These are phyloP conservation scores for Bradypodion ventrale DNA, from an alignment of 2,797 vertebrate species.

Conservation along the genomic window DNA sequence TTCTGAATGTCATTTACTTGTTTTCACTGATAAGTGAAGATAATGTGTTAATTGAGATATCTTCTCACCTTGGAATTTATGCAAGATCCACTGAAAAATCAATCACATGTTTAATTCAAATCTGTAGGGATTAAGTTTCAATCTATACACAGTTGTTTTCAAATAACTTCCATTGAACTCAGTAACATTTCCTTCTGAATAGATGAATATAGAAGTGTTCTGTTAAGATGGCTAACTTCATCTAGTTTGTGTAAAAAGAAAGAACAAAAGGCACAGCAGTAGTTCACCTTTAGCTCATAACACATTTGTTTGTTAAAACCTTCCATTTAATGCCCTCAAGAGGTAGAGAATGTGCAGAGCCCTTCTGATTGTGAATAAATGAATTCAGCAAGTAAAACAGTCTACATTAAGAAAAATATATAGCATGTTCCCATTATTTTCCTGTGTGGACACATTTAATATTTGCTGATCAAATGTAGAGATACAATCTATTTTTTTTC, in stretches of 20 bases:
- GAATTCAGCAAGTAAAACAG: too few relatives aligned
- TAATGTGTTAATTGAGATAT: constrained; percentile 39
- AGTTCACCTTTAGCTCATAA: too few relatives aligned
- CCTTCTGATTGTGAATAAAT: too few relatives aligned
- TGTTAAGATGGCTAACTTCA: not conserved
- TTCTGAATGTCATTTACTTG: not conserved
- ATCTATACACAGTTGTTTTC: not conserved
- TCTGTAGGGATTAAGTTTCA: not conserved
- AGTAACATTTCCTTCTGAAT: not conserved
- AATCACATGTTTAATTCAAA: constrained; percentile 10
- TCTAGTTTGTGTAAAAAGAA: not conserved
- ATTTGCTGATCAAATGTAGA: too few relatives aligned
- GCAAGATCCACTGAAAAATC: constrained; percentile 28
- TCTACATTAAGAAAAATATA: too few relatives aligned
- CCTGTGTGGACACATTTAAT: too few relatives aligned
- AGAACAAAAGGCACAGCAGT: too few relatives aligned
- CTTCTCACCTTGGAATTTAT: constrained; percentile 27
- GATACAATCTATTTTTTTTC: too few relatives aligned
- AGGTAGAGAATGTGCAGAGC: not conserved
- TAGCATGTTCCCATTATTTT: too few relatives aligned
- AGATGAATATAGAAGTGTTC: not conserved
- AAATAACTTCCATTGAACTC: not conserved
- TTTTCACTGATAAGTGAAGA: constrained; percentile 7
- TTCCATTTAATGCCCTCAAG: too few relatives aligned
- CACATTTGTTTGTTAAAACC: too few relatives aligned